Percentiles rank a stretch among this genome's conserved stretches.
Conservation (phyloP, 2,888 invertebrate genomes). For the Sarcophaga rosellei region DNA sequence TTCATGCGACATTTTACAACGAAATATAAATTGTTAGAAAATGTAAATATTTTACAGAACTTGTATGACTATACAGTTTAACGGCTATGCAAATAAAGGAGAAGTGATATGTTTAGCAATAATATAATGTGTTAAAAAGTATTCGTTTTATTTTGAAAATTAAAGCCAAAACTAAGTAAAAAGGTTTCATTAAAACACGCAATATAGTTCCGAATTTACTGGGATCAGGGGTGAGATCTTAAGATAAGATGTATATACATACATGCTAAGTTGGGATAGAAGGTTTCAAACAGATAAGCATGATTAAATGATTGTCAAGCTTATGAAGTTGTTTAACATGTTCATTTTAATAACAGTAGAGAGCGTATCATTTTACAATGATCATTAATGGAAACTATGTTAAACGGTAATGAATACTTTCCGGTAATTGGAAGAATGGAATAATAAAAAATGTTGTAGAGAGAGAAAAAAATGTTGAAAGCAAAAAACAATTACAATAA, state of each 20-base stretch:
- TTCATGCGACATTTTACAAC: too few relatives aligned
- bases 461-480: too few relatives aligned
- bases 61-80: too few relatives aligned
- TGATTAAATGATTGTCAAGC: neutral
- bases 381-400: slow-evolving; percentile 46
- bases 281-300: neutral
- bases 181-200: too few relatives aligned
- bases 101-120: too few relatives aligned
- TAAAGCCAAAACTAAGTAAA: too few relatives aligned
- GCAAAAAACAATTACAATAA: neutral
- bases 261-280: neutral
- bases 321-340: neutral
- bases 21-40: too few relatives aligned
- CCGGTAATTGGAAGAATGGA: slow-evolving; percentile 50
- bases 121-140: too few relatives aligned
- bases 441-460: neutral
- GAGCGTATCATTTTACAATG: neutral
- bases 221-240: neutral
- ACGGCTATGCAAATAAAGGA: too few relatives aligned
- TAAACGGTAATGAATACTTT: slow-evolving; percentile 58
- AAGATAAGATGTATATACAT: neutral
- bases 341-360: neutral
- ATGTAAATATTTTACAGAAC: too few relatives aligned
- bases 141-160: too few relatives aligned
- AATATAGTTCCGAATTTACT: neutral